Percentiles rank a stretch among this genome's conserved stretches.
Evolutionary conservation across 2,113 vertebrate species (phyloP).

Genomic region (Corvus moneduloides): DNA sequence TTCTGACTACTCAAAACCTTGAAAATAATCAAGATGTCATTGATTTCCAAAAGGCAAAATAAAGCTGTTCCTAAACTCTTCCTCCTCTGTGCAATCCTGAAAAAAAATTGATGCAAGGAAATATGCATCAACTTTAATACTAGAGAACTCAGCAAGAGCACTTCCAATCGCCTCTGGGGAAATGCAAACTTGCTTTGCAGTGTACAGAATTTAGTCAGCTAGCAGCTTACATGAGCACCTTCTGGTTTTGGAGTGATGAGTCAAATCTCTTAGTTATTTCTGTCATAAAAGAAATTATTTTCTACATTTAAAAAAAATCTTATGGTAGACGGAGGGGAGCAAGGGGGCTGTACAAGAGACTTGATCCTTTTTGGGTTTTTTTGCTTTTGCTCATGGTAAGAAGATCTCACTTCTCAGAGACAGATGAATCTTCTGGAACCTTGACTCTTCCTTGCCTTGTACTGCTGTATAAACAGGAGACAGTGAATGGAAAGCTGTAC

Average conservation of each 20-base stretch:
- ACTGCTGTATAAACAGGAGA: not conserved
- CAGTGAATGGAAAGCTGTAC: not conserved
- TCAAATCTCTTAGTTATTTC: not conserved
- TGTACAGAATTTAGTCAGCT: not conserved
- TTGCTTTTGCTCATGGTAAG: not conserved
- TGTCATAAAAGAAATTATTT: not conserved
- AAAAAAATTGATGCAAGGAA: not conserved
- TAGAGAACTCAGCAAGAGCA: not conserved
- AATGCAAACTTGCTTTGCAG: not conserved
- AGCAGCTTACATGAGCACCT: not conserved
- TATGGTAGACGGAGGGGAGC: not conserved
- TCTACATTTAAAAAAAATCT: not conserved
- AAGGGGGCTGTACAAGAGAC: not conserved
- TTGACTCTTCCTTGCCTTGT: not conserved
- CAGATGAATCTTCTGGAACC: not conserved
- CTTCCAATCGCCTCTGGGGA: not conserved
- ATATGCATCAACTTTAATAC: not conserved
- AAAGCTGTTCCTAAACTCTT: not conserved
- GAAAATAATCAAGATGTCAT: not conserved
- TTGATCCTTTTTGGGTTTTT: not conserved
- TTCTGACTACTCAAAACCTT: not conserved
- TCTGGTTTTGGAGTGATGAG: not conserved
- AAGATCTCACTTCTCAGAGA: not conserved
- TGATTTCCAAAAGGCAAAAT: not conserved
- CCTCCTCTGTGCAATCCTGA: not conserved